Conservation (phyloP, 2,888 invertebrate genomes). For the Drosophila histrio region DNA sequence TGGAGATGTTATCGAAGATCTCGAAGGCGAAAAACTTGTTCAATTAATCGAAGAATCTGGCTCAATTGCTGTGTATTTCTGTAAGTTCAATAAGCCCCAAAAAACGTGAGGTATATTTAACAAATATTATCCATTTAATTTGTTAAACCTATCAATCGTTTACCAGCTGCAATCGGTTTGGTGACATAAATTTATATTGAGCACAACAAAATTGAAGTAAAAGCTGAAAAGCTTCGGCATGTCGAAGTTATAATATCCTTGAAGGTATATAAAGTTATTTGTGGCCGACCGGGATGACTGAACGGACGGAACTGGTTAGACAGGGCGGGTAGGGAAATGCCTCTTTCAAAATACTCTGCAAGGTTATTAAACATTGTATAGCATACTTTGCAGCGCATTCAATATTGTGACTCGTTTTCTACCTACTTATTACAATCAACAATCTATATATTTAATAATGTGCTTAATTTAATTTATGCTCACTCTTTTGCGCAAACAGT, state of each 20-base stretch:
- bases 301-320: neutral
- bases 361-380: constrained; percentile 4
- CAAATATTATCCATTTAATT: constrained; percentile 25
- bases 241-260: constrained; percentile 10
- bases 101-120: constrained; percentile 46
- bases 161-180: constrained; percentile 80
- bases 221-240: neutral
- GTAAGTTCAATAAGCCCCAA: constrained; percentile 86
- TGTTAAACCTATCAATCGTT: constrained; percentile 51
- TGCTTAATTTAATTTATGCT: constrained; percentile 54
- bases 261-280: neutral
- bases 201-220: neutral
- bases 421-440: neutral
- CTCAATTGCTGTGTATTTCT: constrained; percentile 95
- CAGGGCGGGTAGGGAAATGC: constrained; percentile 2
- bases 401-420: constrained; percentile 17
- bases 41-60: constrained; percentile 91
- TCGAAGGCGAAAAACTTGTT: constrained; percentile 91
- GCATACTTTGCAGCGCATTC: constrained; percentile 48
- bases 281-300: neutral
- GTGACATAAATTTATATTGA: constrained; percentile 61
- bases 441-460: constrained; percentile 4
- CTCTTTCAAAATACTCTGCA: neutral
- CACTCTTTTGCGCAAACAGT: constrained; percentile 83
- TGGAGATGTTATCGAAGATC: constrained; percentile 94